phyloP scores from a whole-genome alignment of 2,888 invertebrate species.

The Napeogenes inachia region DNA sequence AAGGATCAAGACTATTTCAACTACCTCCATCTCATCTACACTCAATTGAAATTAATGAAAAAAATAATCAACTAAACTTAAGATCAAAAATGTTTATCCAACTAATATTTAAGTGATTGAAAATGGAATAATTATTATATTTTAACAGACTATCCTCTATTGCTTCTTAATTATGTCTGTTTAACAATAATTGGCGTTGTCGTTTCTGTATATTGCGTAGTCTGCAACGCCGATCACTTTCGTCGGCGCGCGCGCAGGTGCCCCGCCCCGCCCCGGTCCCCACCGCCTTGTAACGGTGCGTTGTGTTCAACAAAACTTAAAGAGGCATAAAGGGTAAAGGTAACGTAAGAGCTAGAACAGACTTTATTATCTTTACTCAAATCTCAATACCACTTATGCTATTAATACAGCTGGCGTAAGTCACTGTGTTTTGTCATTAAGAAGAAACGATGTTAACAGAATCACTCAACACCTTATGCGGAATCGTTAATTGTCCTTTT shows the following conservation, averaged over 20 bases:
- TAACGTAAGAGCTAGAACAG: slow-evolving; percentile 18
- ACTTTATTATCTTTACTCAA: slow-evolving; percentile 2
- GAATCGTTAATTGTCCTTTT: not conserved
- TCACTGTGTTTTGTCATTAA: not conserved
- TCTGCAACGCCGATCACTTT: slow-evolving; percentile 46
- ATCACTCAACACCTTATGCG: not conserved
- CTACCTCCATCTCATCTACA: too few relatives aligned
- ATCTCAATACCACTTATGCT: slow-evolving; percentile 1
- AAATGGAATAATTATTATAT: too few relatives aligned
- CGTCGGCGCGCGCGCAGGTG: slow-evolving; percentile 47
- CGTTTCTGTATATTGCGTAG: slow-evolving; percentile 40
- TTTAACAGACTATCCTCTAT: not conserved
- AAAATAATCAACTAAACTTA: too few relatives aligned
- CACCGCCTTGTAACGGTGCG: slow-evolving; percentile 46
- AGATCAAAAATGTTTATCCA: too few relatives aligned
- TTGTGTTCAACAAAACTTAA: slow-evolving; percentile 52
- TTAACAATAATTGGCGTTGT: slow-evolving; percentile 17
- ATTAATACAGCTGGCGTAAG: not conserved
- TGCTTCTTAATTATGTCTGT: not conserved
- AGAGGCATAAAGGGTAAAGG: slow-evolving; percentile 30
- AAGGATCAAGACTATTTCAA: not conserved
- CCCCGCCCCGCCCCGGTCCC: slow-evolving; percentile 30
- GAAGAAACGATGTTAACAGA: not conserved
- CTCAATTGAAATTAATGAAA: too few relatives aligned
- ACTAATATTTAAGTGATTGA: too few relatives aligned